Percentiles rank a stretch among this genome's conserved stretches.
These are phyloP conservation scores for Vicugna pacos DNA, from an alignment of 2,113 vertebrate species.

Conservation along the genomic window DNA sequence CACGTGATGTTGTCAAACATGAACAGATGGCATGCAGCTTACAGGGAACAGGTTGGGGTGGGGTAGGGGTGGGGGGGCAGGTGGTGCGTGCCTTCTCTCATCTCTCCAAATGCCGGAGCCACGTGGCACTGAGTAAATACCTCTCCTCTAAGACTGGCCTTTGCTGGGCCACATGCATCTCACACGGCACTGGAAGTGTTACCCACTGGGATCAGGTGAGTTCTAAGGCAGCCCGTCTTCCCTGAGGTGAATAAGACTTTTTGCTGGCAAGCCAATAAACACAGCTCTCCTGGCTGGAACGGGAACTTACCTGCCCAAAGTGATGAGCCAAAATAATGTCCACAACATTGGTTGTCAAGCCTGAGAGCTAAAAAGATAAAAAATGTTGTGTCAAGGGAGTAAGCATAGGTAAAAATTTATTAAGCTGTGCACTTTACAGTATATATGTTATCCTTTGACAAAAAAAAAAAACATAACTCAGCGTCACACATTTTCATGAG, in stretches of 20 bases:
- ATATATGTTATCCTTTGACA: not conserved
- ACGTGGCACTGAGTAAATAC: not conserved
- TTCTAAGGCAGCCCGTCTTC: not conserved
- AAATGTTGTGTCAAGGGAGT: conserved; percentile 46
- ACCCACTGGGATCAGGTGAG: not conserved
- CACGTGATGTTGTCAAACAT: conserved; percentile 54
- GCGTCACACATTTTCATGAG: not conserved
- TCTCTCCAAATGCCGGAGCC: conserved; percentile 14
- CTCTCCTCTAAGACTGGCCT: not conserved
- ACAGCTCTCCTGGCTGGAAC: not conserved
- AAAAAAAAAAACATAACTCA: not conserved
- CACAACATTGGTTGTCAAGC: conserved; percentile 95
- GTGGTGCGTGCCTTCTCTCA: conserved; percentile 8
- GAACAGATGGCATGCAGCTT: conserved; percentile 62
- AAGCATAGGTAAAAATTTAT: conserved; percentile 31
- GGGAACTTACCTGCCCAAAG: conserved; percentile 94
- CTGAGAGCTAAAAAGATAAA: conserved; percentile 90
- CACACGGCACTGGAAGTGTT: not conserved
- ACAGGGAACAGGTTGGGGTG: not conserved
- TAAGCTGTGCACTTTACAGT: not conserved
- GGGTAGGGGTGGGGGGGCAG: not conserved
- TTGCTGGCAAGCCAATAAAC: not conserved
- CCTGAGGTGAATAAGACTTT: not conserved
- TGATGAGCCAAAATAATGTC: conserved; percentile 96
- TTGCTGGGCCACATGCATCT: not conserved